Base-by-base conservation (phyloP, 2,888 invertebrate species). In the Pardosa pseudoannulata region DNA sequence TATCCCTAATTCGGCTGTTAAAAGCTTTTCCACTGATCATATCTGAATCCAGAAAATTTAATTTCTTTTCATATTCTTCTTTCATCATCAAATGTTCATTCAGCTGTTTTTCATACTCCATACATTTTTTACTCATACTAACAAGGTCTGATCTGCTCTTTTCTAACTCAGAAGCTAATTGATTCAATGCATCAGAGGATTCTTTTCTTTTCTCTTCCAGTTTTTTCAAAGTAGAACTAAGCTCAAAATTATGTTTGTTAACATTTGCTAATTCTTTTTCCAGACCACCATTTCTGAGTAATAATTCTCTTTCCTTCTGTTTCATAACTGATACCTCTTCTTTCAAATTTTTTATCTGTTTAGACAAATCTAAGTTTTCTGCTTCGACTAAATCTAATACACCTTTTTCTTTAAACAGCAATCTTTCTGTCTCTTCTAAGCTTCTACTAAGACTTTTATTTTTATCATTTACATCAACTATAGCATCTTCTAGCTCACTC, bases 81-180 rank as follows among this genome's bases (percentile, higher is more conserved):
- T 50, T 72, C 1, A 29, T 27, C 11, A 72, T 36, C 1, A 31
- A 62, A 27, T 32, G 46, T n/a, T 29, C 28, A 16, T 23, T 27
- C 19, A 86, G n/a, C 19, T 79, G 19, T 0, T 64, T 23, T 36
- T 81, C 72, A 76, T 67, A 76, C 39, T 87, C 56, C 3, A 39
- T 16, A 23, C 80, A 87, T 56, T 81, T 87, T 28, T 13, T 3
- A 28, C 76, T 67, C 1, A 80, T 23, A 39, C 32, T 9, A 13
- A 46, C 67, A 5, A 87, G 32, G 7, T 76, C 39, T 7, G 23
- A 16, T 75, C 67, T 87, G 19, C 56, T 76, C 16, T 56, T 32
- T n/a, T 72, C 31, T 23, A 87, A 56, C 62, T 80, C 87, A 7
- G 39, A 7, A n/a, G 62, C 19, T n/a, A 79, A 41, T 16, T 64